phyloP scores from a whole-genome alignment of 2,797 vertebrate genomes.

The Manis javanica region DNA sequence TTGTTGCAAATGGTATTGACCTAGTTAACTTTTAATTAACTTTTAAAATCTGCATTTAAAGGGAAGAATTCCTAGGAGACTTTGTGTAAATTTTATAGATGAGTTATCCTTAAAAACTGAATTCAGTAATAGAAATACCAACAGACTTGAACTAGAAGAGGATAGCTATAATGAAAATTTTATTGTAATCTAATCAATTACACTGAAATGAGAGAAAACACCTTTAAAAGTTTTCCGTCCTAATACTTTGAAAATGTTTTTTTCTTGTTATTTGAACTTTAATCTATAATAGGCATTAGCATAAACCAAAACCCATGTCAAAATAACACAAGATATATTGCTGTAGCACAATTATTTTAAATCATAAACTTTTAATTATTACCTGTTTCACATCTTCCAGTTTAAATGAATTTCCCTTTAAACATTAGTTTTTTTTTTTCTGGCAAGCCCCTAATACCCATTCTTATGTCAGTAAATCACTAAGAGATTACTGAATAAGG shows the following conservation, averaged over 20 bases:
- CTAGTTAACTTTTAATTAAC: not conserved
- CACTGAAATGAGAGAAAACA: not conserved
- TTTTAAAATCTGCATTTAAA: conserved; percentile 62
- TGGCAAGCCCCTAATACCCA: not conserved
- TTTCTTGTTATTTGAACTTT: conserved; percentile 49
- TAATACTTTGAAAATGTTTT: conserved; percentile 46
- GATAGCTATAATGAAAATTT: conserved; percentile 28
- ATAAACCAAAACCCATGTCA: conserved; percentile 11
- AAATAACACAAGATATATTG: not conserved
- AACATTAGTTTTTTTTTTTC: not conserved
- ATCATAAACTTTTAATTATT: conserved; percentile 18
- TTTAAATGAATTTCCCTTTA: conserved; percentile 46
- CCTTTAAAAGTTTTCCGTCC: conserved; percentile 6
- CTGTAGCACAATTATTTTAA: conserved; percentile 9
- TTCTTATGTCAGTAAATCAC: not conserved
- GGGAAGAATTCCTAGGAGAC: conserved; percentile 32
- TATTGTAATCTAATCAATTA: not conserved
- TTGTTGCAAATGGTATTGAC: not conserved
- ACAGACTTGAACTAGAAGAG: conserved; percentile 4
- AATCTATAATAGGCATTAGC: conserved; percentile 17
- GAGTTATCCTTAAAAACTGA: conserved; percentile 30
- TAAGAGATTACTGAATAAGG: not conserved
- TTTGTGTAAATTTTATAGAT: conserved; percentile 41
- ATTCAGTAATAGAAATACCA: conserved; percentile 33
- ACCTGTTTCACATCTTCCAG: not conserved